Evolutionary conservation across 2,113 vertebrate species (phyloP).

Genomic region (Lucifuga dentata): DNA sequence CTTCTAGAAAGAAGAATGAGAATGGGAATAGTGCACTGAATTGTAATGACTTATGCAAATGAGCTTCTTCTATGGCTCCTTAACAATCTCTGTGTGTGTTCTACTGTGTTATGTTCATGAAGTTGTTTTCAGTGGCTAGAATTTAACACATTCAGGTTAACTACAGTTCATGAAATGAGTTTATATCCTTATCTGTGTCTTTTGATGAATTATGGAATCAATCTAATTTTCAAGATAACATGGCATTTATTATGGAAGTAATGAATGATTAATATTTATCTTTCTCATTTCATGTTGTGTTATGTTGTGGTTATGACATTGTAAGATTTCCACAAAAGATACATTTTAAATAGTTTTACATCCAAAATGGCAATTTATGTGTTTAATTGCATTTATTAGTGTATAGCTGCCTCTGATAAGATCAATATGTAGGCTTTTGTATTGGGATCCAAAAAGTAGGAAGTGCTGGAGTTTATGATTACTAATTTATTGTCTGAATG

Average conservation of each 20-base stretch:
- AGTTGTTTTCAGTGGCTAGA: background rate
- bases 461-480: conserved; percentile 35
- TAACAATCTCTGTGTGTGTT: background rate
- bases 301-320: background rate
- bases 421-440: background rate
- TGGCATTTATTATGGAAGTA: background rate
- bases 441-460: conserved; percentile 25
- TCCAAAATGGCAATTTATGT: background rate
- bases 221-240: conserved; percentile 1
- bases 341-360: background rate
- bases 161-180: too few relatives aligned
- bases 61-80: background rate
- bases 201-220: background rate
- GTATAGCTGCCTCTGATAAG: conserved; percentile 25
- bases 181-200: background rate
- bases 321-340: background rate
- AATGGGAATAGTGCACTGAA: background rate
- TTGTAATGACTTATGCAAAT: conserved; percentile 46
- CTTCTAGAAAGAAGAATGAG: conserved; percentile 1
- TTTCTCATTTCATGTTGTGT: background rate
- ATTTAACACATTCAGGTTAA: background rate
- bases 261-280: background rate
- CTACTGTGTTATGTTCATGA: conserved; percentile 7
- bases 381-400: background rate
- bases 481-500: conserved; percentile 47